Conservation (phyloP, 2,888 invertebrate genomes). For the Melinaea marsaeus region DNA sequence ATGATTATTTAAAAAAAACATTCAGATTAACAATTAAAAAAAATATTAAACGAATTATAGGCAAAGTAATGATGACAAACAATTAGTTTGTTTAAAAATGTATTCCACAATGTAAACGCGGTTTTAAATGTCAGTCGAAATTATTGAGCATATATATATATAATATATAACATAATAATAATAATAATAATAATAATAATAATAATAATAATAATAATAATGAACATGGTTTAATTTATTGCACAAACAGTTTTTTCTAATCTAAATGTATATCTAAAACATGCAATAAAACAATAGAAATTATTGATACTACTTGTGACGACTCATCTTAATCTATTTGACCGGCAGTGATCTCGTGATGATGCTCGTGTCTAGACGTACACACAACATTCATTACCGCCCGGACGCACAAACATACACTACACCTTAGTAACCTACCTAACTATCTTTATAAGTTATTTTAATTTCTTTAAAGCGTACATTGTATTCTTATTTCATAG, state of each 20-base stretch:
- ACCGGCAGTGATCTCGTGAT: slow-evolving; percentile 62
- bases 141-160: slow-evolving; percentile 67
- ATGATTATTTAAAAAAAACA: no score
- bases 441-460: slow-evolving; percentile 71
- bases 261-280: slow-evolving; percentile 39
- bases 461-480: slow-evolving; percentile 77
- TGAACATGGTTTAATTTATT: slow-evolving; percentile 58
- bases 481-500: slow-evolving; percentile 74
- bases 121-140: slow-evolving; percentile 74
- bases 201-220: slow-evolving; percentile 56
- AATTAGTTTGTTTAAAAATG: not conserved
- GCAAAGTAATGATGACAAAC: no score
- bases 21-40: no score
- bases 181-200: slow-evolving; percentile 59
- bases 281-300: slow-evolving; percentile 37
- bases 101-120: slow-evolving; percentile 25
- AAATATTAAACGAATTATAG: no score
- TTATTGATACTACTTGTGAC: slow-evolving; percentile 29
- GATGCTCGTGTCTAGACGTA: slow-evolving; percentile 42
- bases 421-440: slow-evolving; percentile 72
- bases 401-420: slow-evolving; percentile 57
- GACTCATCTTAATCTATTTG: slow-evolving; percentile 52
- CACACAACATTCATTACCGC: slow-evolving; percentile 21
- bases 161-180: slow-evolving; percentile 50
- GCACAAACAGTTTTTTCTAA: slow-evolving; percentile 66